A percentile compares a stretch with the other conserved stretches of the same genome.
These are phyloP conservation scores for Oryzias celebensis DNA, from an alignment of 2,113 vertebrate species.

Conservation along the genomic window DNA sequence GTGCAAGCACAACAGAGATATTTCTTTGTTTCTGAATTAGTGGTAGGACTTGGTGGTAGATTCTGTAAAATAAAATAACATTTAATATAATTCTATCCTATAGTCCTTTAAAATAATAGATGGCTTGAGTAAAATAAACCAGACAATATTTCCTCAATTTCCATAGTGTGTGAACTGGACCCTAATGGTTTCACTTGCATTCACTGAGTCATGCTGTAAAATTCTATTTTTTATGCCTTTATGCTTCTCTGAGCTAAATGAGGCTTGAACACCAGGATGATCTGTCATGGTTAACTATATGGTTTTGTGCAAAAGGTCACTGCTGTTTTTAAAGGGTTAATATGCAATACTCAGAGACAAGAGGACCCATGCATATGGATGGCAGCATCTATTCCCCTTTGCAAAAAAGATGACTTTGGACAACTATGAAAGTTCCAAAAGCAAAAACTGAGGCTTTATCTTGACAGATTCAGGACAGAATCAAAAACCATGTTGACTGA, in stretches of 20 bases:
- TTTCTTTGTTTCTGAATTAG: slow-evolving; percentile 27
- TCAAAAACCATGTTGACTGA: slow-evolving; percentile 7
- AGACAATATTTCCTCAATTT: slow-evolving; percentile 5
- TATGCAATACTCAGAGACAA: slow-evolving; percentile 69
- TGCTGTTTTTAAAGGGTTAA: slow-evolving; percentile 69
- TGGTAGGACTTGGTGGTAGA: slow-evolving; percentile 8
- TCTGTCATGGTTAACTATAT: slow-evolving; percentile 74
- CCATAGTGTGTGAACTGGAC: background rate
- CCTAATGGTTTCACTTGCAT: slow-evolving; percentile 14
- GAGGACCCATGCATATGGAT: slow-evolving; percentile 69
- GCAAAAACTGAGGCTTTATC: background rate
- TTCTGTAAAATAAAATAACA: slow-evolving; percentile 27
- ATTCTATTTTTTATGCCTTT: slow-evolving; percentile 20
- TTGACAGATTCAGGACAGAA: background rate
- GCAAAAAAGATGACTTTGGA: slow-evolving; percentile 29
- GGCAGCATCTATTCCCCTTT: slow-evolving; percentile 41
- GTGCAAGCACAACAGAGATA: slow-evolving; percentile 43
- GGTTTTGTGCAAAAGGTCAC: slow-evolving; percentile 61
- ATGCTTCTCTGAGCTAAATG: slow-evolving; percentile 70
- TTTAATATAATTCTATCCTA: slow-evolving; percentile 7
- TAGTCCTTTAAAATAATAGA: too few relatives aligned
- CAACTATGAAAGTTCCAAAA: background rate
- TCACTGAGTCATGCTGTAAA: slow-evolving; percentile 35
- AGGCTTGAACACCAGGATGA: slow-evolving; percentile 73
- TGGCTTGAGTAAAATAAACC: too few relatives aligned